phyloP scores from a whole-genome alignment of 1,140 invertebrate genomes.

The Carcinoscorpius rotundicauda region DNA sequence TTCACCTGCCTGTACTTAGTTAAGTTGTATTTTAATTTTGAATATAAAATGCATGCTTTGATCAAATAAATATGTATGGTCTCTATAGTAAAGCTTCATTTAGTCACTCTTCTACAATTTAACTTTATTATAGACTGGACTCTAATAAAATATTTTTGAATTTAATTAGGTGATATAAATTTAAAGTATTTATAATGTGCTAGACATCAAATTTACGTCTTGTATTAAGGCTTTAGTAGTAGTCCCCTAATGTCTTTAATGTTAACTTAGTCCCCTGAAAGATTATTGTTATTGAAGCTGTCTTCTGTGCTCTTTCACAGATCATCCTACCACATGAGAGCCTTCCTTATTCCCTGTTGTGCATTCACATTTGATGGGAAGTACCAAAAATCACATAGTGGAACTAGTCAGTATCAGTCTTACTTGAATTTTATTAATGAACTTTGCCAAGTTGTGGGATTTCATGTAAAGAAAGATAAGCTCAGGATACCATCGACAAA shows the following conservation, averaged over 20 bases:
- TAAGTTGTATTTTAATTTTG: too few relatives aligned
- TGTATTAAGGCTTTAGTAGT: neutral
- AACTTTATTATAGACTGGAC: too few relatives aligned
- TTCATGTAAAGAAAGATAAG: constrained; percentile 64
- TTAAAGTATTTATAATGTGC: neutral
- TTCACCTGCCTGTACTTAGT: too few relatives aligned
- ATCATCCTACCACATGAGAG: constrained; percentile 44
- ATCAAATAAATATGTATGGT: too few relatives aligned
- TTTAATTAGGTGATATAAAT: too few relatives aligned
- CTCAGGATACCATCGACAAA: constrained; percentile 94
- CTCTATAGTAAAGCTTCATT: too few relatives aligned
- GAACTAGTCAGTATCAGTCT: constrained; percentile 56
- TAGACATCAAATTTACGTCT: neutral
- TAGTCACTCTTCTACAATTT: too few relatives aligned
- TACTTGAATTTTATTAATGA: constrained; percentile 65
- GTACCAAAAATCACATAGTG: constrained; percentile 49
- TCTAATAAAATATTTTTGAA: too few relatives aligned
- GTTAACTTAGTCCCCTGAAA: neutral
- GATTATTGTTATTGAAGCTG: neutral
- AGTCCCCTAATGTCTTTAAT: neutral
- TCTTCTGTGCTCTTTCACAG: constrained; percentile 24
- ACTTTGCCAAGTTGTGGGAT: constrained; percentile 55
- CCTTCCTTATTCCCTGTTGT: constrained; percentile 91
- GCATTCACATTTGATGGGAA: constrained; percentile 76
- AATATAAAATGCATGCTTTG: too few relatives aligned